These are phyloP conservation scores for Acanthisitta chloris DNA, from an alignment of 2,113 vertebrate species.

Conservation along the genomic window DNA sequence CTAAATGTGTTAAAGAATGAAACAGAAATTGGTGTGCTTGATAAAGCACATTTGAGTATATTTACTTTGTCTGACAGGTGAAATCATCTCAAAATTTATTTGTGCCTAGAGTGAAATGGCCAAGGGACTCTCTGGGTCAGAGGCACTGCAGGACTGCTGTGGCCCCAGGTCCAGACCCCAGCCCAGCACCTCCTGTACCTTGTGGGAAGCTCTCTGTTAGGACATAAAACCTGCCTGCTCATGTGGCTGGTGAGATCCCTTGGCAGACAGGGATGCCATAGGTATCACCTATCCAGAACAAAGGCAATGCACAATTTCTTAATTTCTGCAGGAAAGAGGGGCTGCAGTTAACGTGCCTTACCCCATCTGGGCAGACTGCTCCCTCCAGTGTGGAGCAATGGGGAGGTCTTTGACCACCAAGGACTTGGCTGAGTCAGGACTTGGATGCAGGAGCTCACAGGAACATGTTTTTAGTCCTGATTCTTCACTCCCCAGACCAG, in stretches of 20 bases:
- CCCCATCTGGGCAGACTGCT: too few species aligned
- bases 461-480: fast-evolving
- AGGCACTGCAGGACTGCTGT: neutral
- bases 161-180: neutral
- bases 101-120: neutral
- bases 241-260: neutral
- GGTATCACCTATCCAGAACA: neutral
- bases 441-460: neutral
- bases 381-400: too few species aligned
- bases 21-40: neutral
- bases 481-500: neutral
- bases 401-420: fast-evolving
- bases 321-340: neutral
- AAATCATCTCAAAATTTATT: neutral
- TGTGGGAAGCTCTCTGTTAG: neutral
- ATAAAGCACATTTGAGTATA: neutral
- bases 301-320: neutral
- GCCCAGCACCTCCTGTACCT: fast-evolving
- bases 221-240: fast-evolving
- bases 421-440: neutral
- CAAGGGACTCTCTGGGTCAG: neutral
- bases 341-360: too few species aligned
- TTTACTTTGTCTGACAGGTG: neutral
- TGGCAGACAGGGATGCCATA: neutral
- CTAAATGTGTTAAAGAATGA: neutral